These are phyloP conservation scores for Plemyria rubiginata DNA, from an alignment of 2,888 invertebrate genomes.

Conservation along the genomic window DNA sequence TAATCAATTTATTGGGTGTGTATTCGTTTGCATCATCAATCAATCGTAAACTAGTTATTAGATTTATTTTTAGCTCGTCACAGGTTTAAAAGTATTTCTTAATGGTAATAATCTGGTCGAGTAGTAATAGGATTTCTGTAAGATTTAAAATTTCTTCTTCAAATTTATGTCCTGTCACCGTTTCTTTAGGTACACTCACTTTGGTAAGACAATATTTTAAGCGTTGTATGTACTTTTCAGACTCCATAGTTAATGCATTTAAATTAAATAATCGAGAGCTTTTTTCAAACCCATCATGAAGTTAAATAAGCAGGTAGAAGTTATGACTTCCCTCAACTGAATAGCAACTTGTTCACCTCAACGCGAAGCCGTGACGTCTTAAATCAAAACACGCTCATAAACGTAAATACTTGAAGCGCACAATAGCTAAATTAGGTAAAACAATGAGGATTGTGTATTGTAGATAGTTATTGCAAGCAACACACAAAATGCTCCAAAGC, in stretches of 20 bases:
- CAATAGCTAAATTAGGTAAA: conserved; percentile 82
- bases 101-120: neutral
- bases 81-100: conserved; percentile 12
- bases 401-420: conserved; percentile 75
- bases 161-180: too few relatives aligned
- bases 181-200: too few relatives aligned
- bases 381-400: conserved; percentile 63
- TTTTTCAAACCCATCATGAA: conserved; percentile 8
- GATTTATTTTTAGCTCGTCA: conserved; percentile 34
- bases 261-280: too few relatives aligned
- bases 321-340: conserved; percentile 18
- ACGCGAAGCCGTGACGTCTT: conserved; percentile 41
- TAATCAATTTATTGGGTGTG: conserved; percentile 68
- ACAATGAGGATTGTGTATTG: conserved; percentile 82
- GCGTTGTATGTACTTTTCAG: neutral
- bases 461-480: conserved; percentile 69
- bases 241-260: too few relatives aligned
- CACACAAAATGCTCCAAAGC: conserved; percentile 74
- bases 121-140: too few relatives aligned
- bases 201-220: too few relatives aligned
- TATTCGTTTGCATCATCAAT: conserved; percentile 69
- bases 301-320: conserved; percentile 21
- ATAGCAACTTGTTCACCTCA: conserved; percentile 22
- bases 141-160: too few relatives aligned
- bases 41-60: conserved; percentile 70